Conservation (phyloP, 2,797 vertebrate species). For the Hirundo rustica region DNA sequence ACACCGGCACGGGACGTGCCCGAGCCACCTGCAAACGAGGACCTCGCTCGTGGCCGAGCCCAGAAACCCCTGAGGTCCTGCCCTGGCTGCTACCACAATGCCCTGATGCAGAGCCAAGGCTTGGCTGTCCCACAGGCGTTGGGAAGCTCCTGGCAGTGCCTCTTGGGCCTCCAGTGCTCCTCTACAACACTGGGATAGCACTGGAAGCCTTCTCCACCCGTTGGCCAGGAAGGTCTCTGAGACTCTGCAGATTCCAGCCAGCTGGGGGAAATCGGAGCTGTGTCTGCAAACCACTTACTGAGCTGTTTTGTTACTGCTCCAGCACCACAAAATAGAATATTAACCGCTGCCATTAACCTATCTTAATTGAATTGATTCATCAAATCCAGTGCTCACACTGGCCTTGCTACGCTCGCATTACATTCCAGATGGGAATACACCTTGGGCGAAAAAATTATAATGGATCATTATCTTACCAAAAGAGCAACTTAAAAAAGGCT, state of each 20-base stretch:
- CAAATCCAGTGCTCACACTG: neutral
- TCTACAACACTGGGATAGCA: accelerated
- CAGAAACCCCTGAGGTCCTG: too few relatives aligned
- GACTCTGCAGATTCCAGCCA: neutral
- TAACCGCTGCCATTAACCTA: neutral
- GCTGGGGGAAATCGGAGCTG: neutral
- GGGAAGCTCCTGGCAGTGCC: neutral
- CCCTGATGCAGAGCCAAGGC: neutral
- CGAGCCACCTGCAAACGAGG: neutral
- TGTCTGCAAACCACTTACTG: neutral
- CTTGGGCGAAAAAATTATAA: neutral
- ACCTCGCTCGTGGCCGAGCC: neutral
- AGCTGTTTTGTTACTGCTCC: neutral
- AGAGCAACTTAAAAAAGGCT: neutral
- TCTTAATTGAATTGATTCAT: neutral
- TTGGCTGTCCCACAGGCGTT: too few relatives aligned
- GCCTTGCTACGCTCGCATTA: neutral
- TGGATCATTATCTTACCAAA: neutral
- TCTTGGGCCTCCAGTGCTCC: neutral
- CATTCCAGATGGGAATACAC: neutral
- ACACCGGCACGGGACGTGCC: accelerated
- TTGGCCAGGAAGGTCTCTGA: neutral
- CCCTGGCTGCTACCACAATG: neutral
- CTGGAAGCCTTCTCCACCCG: neutral
- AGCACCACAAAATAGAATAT: neutral